Evolutionary conservation across 2,797 vertebrate genomes (phyloP).

Genomic region (Enteromius treurensis): DNA sequence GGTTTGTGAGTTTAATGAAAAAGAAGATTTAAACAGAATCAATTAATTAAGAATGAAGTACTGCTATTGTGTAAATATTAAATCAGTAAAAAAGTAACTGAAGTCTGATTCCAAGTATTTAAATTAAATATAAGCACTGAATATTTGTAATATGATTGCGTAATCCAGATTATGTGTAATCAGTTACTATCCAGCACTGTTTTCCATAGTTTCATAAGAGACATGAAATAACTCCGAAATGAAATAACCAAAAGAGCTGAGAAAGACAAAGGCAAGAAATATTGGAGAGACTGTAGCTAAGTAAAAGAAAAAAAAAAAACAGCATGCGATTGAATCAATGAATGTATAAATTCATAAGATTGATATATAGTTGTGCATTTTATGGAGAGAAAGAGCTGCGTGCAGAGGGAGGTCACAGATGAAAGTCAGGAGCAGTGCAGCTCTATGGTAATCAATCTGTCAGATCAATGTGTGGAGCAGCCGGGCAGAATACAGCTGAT

Average conservation of each 20-base stretch:
- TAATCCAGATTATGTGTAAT: no score
- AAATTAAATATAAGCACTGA: no score
- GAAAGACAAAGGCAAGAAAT: background rate
- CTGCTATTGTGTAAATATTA: no score
- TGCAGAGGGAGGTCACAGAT: conserved; percentile 55
- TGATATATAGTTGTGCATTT: background rate
- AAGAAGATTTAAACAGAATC: no score
- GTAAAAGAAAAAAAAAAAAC: background rate
- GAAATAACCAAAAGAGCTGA: background rate
- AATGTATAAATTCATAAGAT: background rate
- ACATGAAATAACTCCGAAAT: background rate
- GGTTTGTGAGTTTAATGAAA: no score
- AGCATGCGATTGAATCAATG: background rate
- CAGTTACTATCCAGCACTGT: no score
- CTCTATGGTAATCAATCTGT: conserved; percentile 71
- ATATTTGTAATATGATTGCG: no score
- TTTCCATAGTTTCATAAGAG: background rate
- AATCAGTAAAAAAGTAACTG: no score
- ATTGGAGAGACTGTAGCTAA: background rate
- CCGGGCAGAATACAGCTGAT: conserved; percentile 10
- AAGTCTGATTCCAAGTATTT: no score
- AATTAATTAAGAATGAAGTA: no score
- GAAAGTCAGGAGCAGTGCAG: conserved; percentile 75
- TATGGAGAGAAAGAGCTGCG: background rate
- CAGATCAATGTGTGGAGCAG: conserved; percentile 65